phyloP scores from a whole-genome alignment of 2,113 vertebrate species.

The Tauraco erythrolophus region DNA sequence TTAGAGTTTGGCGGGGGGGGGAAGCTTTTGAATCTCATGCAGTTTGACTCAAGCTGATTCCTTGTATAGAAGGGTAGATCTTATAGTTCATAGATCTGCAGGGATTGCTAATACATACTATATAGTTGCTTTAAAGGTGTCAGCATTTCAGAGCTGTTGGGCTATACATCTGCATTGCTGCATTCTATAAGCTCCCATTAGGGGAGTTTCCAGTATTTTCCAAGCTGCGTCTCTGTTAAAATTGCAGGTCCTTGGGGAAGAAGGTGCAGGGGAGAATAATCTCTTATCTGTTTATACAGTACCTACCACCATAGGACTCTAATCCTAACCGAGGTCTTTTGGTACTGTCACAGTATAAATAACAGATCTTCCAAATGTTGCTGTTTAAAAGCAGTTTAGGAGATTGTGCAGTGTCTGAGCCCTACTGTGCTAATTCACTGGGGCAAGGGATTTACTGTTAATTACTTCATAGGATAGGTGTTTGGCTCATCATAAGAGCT shows the following conservation, averaged over 20 bases:
- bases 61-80: not conserved
- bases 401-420: not conserved
- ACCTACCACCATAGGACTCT: rapidly evolving
- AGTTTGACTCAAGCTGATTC: not conserved
- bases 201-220: not conserved
- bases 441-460: not conserved
- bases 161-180: conserved; percentile 10
- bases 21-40: not conserved
- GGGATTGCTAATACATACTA: not conserved
- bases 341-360: not conserved
- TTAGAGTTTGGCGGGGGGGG: not conserved
- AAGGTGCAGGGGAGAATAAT: not conserved
- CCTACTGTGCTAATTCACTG: not conserved
- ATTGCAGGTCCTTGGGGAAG: not conserved
- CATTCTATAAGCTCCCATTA: not conserved
- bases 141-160: not conserved
- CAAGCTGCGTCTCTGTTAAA: not conserved
- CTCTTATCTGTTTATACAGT: not conserved
- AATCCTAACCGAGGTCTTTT: not conserved
- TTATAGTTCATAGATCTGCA: not conserved
- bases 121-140: not conserved
- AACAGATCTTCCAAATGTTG: not conserved
- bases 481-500: not conserved
- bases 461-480: not conserved
- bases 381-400: not conserved